These are phyloP conservation scores for Sinocyclocheilus grahami DNA, from an alignment of 2,113 vertebrate genomes.

Conservation along the genomic window DNA sequence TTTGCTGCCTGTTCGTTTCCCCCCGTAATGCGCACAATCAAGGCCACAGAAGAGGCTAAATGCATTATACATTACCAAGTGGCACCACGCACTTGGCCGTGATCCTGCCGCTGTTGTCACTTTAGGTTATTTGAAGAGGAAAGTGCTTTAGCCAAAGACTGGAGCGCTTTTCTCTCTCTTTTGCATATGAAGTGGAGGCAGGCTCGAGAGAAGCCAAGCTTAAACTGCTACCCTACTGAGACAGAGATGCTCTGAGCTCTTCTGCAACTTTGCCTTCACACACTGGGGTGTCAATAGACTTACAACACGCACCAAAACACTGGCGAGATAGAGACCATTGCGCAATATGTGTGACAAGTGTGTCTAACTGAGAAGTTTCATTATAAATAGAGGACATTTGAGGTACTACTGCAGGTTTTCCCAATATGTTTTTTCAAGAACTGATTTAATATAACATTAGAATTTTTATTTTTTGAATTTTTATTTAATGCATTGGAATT, in stretches of 20 bases:
- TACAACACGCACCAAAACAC: background rate
- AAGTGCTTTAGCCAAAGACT: conserved; percentile 75
- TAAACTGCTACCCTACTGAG: conserved; percentile 50
- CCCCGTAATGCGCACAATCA: conserved; percentile 74
- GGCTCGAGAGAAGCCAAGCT: conserved; percentile 65
- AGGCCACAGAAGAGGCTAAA: conserved; percentile 74
- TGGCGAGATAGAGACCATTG: conserved; percentile 18
- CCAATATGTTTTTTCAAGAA: no score
- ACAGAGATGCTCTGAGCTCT: conserved; percentile 32
- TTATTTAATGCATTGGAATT: no score
- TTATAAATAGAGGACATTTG: background rate
- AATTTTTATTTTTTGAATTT: no score
- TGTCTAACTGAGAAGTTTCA: conserved; percentile 1
- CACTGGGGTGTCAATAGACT: conserved; percentile 11
- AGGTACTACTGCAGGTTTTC: background rate
- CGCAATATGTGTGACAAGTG: background rate
- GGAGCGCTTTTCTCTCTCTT: conserved; percentile 71
- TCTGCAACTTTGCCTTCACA: conserved; percentile 14
- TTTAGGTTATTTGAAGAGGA: conserved; percentile 78
- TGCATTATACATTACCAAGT: conserved; percentile 76
- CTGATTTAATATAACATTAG: no score
- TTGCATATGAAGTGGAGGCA: conserved; percentile 80
- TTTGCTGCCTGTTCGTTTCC: conserved; percentile 70
- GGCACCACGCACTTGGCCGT: conserved; percentile 74
- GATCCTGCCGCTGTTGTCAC: conserved; percentile 78